Percentiles rank a stretch among this genome's conserved stretches.
These are phyloP conservation scores for Diaperis boleti DNA, from an alignment of 2,888 invertebrate genomes.

Conservation along the genomic window DNA sequence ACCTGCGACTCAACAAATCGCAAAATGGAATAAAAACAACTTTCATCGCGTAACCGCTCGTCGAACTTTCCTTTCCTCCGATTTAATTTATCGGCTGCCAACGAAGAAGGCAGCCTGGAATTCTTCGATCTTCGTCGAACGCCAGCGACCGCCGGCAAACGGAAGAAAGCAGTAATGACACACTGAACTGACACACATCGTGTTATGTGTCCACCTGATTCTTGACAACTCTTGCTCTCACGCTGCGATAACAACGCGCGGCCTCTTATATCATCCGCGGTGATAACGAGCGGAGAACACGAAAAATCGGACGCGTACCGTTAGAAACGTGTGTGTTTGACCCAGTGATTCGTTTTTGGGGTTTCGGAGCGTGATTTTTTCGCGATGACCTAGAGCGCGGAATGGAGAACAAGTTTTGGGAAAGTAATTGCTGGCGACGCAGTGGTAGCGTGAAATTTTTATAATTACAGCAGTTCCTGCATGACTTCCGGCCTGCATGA, in stretches of 20 bases:
- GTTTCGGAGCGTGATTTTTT: background rate
- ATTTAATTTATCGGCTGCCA: background rate
- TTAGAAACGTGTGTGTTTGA: background rate
- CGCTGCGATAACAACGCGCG: background rate
- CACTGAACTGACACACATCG: slow-evolving; percentile 48
- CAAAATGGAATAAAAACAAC: background rate
- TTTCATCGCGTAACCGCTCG: background rate
- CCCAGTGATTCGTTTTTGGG: background rate
- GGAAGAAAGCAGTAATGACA: slow-evolving; percentile 45
- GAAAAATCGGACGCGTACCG: background rate
- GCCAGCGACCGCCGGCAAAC: background rate
- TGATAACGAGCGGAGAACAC: background rate
- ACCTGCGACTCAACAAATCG: too few species aligned
- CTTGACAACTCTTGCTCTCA: slow-evolving; percentile 13
- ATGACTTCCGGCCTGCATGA: too few species aligned
- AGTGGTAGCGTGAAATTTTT: too few species aligned
- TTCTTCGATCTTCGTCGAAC: background rate
- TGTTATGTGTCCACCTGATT: slow-evolving; percentile 3
- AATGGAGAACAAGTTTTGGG: background rate
- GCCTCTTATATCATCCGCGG: background rate
- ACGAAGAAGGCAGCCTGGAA: background rate
- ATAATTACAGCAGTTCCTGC: too few species aligned
- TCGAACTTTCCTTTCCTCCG: background rate
- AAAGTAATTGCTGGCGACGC: too few species aligned
- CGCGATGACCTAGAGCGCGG: background rate